Conservation (phyloP, 2,888 invertebrate genomes). For the Philopedon plagiatum region DNA sequence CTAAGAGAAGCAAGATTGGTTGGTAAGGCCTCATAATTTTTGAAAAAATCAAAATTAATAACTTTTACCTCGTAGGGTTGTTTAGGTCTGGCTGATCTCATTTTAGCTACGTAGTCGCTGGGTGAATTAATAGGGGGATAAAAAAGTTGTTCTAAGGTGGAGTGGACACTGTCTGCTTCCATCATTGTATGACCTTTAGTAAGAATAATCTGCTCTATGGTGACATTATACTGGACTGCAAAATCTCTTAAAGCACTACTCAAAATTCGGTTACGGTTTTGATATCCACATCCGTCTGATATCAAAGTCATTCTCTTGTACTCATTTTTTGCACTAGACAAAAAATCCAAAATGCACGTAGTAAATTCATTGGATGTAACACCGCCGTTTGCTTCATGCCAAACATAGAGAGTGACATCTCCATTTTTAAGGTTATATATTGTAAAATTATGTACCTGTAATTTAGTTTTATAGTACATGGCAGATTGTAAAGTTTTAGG, state of each 20-base stretch:
- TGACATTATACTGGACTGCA: not conserved
- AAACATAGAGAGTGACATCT: not conserved
- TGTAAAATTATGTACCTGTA: not conserved
- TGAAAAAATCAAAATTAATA: not conserved
- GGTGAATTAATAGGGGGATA: conserved; percentile 26
- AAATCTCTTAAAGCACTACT: conserved; percentile 29
- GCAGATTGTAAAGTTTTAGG: not conserved
- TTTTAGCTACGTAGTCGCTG: not conserved
- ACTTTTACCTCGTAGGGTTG: conserved; percentile 7
- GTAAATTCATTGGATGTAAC: not conserved
- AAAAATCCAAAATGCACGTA: not conserved
- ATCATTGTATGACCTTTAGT: conserved; percentile 50
- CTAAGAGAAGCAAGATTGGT: not conserved
- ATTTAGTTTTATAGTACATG: not conserved
- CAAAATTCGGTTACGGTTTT: conserved; percentile 31
- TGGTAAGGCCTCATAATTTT: not conserved
- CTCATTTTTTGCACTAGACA: not conserved
- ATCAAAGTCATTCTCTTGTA: conserved; percentile 8
- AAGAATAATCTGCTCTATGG: conserved; percentile 40
- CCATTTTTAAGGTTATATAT: not conserved
- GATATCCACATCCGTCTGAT: conserved; percentile 41
- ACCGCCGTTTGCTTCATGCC: not conserved
- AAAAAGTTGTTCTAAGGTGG: conserved; percentile 40
- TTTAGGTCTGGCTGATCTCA: conserved; percentile 3
- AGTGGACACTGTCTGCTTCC: conserved; percentile 42